Evolutionary conservation across 2,113 vertebrate genomes (phyloP).

Genomic region (Beaufortia kweichowensis): DNA sequence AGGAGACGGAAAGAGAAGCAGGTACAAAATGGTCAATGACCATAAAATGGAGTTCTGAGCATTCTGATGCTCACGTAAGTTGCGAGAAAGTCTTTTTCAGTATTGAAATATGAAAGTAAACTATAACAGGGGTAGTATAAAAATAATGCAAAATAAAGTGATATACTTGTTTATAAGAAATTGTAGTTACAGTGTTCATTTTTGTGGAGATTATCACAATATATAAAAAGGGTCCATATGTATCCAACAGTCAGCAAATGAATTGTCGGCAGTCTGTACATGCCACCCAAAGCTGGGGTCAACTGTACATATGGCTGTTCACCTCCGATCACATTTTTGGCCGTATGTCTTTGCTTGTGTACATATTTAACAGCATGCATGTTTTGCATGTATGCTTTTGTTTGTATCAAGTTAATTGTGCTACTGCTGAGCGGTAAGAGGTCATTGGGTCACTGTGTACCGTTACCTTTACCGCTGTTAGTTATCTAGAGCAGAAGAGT

Average conservation of each 20-base stretch:
- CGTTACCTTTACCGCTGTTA: slow-evolving; percentile 56
- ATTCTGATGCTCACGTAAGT: neutral
- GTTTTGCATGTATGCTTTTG: slow-evolving; percentile 24
- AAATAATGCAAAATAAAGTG: no score
- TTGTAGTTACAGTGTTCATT: no score
- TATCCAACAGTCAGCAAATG: no score
- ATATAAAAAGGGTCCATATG: no score
- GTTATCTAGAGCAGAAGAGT: slow-evolving; percentile 69
- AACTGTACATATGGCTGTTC: neutral
- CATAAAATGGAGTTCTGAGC: neutral
- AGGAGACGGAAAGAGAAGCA: neutral
- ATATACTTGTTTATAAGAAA: no score
- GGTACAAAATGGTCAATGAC: neutral
- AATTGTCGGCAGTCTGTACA: no score
- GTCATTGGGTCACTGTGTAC: slow-evolving; percentile 54
- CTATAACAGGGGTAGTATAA: no score
- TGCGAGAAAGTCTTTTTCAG: no score
- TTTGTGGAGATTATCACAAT: no score
- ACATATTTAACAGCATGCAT: neutral
- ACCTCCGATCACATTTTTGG: neutral
- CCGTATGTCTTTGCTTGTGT: neutral
- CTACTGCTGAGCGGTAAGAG: slow-evolving; percentile 16
- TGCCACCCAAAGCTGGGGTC: neutral
- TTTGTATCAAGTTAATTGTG: slow-evolving; percentile 28
- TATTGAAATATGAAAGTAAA: no score